phyloP scores from a whole-genome alignment of 2,113 vertebrate species.

The Zosterops japonicus region DNA sequence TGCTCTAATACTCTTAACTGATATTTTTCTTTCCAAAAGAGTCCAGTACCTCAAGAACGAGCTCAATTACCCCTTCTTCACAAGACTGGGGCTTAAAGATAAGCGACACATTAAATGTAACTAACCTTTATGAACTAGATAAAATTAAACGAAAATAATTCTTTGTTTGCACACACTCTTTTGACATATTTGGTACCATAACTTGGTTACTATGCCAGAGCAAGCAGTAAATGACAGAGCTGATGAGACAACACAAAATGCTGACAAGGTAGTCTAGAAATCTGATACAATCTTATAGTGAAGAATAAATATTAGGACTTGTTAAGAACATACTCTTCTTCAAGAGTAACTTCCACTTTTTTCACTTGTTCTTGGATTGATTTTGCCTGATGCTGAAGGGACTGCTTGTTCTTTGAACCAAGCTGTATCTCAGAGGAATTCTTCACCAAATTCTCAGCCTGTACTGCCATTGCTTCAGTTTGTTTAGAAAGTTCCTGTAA shows the following conservation, averaged over 20 bases:
- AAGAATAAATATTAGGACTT: conserved; percentile 70
- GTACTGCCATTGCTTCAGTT: conserved; percentile 76
- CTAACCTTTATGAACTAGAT: background rate
- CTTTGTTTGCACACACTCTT: conserved; percentile 22
- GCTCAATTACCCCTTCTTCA: background rate
- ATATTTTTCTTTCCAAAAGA: background rate
- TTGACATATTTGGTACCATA: conserved; percentile 9
- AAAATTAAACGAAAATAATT: background rate
- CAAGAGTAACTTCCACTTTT: conserved; percentile 82
- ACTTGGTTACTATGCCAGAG: conserved; percentile 1
- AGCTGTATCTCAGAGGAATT: conserved; percentile 85
- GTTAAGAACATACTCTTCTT: conserved; percentile 86
- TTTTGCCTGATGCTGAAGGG: conserved; percentile 83
- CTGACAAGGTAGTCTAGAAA: conserved; percentile 45
- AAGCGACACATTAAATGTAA: background rate
- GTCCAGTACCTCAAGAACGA: background rate
- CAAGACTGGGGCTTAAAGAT: background rate
- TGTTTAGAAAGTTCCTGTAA: conserved; percentile 83
- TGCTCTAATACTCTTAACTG: background rate
- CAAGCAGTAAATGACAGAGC: conserved; percentile 58
- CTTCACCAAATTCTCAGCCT: conserved; percentile 83
- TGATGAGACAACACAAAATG: conserved; percentile 33
- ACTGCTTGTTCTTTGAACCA: conserved; percentile 80
- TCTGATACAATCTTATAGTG: conserved; percentile 48
- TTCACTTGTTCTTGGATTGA: conserved; percentile 81